These are phyloP conservation scores for Colaptes auratus DNA, from an alignment of 2,113 vertebrate genomes.

Conservation along the genomic window DNA sequence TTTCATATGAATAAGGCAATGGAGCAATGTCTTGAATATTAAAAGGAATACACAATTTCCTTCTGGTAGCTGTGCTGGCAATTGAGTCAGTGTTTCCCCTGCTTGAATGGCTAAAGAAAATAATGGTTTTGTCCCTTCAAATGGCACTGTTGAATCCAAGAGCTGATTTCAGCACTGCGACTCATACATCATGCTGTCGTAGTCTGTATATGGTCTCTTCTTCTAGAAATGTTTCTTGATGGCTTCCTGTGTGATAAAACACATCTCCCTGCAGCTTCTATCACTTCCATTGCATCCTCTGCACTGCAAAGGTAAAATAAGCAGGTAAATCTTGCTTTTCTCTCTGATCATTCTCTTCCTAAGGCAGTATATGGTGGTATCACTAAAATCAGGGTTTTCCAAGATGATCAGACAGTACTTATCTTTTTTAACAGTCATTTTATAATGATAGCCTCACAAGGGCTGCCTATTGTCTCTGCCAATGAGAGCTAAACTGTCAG, in stretches of 20 bases:
- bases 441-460: accelerated
- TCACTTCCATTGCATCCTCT: background rate
- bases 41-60: conserved; percentile 29
- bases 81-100: conserved; percentile 5
- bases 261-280: background rate
- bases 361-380: background rate
- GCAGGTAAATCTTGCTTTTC: background rate
- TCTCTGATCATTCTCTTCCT: background rate
- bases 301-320: background rate
- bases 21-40: conserved; percentile 55
- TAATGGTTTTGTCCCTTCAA: conserved; percentile 43
- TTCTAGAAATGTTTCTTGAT: conserved; percentile 2
- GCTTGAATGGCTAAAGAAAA: conserved; percentile 51
- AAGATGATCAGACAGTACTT: background rate
- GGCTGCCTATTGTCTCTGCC: background rate
- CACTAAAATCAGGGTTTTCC: background rate
- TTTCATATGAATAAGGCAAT: conserved; percentile 48
- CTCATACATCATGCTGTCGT: background rate
- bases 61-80: conserved; percentile 36
- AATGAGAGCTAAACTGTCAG: accelerated
- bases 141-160: conserved; percentile 37
- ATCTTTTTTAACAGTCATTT: background rate
- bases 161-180: conserved; percentile 30
- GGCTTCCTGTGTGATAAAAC: conserved; percentile 21
- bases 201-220: background rate